Percentiles rank a stretch among this genome's conserved stretches.
Evolutionary conservation across 2,888 invertebrate species (phyloP).

Genomic region (Escarpia spicata): DNA sequence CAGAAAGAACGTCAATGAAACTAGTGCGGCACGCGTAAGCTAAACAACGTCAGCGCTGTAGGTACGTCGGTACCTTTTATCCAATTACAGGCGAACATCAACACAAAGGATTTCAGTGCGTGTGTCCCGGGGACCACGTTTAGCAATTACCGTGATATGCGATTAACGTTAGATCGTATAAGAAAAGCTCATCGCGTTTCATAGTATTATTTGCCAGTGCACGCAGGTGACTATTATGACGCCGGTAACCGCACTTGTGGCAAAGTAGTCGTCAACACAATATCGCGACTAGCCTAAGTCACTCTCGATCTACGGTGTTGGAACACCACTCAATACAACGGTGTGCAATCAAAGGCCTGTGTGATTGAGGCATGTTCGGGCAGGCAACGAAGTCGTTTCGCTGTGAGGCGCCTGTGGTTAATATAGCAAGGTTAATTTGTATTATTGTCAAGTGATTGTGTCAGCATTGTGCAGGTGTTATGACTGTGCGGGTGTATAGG

Average conservation of each 20-base stretch:
- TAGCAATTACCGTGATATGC: background rate
- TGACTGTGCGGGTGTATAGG: too few relatives aligned
- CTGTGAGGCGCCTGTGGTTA: background rate
- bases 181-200: background rate
- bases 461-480: too few relatives aligned
- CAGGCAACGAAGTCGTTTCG: too few relatives aligned
- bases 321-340: too few relatives aligned
- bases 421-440: too few relatives aligned
- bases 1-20: background rate
- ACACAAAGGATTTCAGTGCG: background rate
- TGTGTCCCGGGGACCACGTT: background rate
- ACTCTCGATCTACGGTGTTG: too few relatives aligned
- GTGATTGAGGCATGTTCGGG: too few relatives aligned
- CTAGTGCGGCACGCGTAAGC: background rate
- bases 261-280: background rate
- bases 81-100: background rate
- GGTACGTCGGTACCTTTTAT: background rate
- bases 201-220: background rate
- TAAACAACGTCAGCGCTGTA: background rate
- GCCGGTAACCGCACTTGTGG: background rate
- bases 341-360: too few relatives aligned
- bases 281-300: background rate
- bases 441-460: too few relatives aligned
- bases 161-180: background rate
- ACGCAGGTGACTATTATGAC: background rate